Percentiles rank a stretch among this genome's conserved stretches.
Evolutionary conservation across 2,888 invertebrate species (phyloP).

Genomic region (Dromius quadrimaculatus): DNA sequence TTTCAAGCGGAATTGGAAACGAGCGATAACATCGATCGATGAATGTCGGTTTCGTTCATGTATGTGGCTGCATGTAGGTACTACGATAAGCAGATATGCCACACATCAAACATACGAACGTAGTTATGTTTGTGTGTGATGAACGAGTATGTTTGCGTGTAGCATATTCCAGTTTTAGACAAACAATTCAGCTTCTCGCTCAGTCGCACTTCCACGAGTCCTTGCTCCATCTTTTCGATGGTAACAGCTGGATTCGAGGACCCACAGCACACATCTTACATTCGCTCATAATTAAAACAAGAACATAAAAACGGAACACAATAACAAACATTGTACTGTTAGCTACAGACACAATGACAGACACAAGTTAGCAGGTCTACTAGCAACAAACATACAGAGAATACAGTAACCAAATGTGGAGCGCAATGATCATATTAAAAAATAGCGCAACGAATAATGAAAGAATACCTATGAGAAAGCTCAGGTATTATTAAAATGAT

Average conservation of each 20-base stretch:
- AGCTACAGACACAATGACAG: slow-evolving; percentile 68
- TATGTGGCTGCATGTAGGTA: slow-evolving; percentile 52
- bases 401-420: slow-evolving; percentile 54
- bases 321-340: slow-evolving; percentile 62
- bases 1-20: slow-evolving; percentile 21
- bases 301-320: slow-evolving; percentile 50
- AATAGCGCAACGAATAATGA: slow-evolving; percentile 54
- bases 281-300: slow-evolving; percentile 60
- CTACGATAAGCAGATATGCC: slow-evolving; percentile 52
- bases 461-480: slow-evolving; percentile 67
- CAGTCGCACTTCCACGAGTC: slow-evolving; percentile 25
- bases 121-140: slow-evolving; percentile 2
- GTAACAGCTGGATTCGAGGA: background rate
- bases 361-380: slow-evolving; percentile 67
- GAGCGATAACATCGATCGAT: slow-evolving; percentile 23
- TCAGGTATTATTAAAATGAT: slow-evolving; percentile 32
- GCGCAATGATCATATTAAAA: slow-evolving; percentile 43
- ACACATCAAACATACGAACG: slow-evolving; percentile 46
- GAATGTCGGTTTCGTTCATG: slow-evolving; percentile 21
- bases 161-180: slow-evolving; percentile 54
- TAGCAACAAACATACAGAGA: slow-evolving; percentile 61
- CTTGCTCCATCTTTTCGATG: slow-evolving; percentile 35
- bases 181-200: slow-evolving; percentile 52
- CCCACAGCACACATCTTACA: slow-evolving; percentile 52
- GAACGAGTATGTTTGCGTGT: slow-evolving; percentile 46